phyloP scores from a whole-genome alignment of 2,113 vertebrate species.

The Malurus cyaneus region DNA sequence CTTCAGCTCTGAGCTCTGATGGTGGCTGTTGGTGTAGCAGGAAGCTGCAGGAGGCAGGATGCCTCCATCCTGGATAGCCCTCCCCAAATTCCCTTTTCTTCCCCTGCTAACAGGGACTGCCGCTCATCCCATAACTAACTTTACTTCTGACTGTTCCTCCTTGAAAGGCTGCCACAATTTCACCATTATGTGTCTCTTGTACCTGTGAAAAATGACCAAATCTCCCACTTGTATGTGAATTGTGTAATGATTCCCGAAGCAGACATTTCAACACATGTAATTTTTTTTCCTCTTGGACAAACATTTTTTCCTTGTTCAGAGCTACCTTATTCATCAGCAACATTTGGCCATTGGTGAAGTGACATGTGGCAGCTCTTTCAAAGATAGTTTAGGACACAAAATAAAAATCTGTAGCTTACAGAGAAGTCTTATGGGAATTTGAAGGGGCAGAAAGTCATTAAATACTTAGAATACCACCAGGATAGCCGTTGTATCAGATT shows the following conservation, averaged over 20 bases:
- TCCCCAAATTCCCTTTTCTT: neutral
- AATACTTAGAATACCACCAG: neutral
- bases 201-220: neutral
- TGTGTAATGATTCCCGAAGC: neutral
- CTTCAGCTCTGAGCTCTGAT: neutral
- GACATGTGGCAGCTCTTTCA: neutral
- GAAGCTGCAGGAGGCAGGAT: neutral
- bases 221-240: neutral
- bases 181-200: accelerated
- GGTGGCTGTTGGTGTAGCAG: neutral
- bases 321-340: neutral
- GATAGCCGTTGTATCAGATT: neutral
- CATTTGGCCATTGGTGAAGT: neutral
- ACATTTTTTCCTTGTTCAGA: neutral
- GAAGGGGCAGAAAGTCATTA: neutral
- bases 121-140: neutral
- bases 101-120: neutral
- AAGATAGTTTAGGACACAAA: neutral
- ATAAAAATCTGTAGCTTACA: neutral
- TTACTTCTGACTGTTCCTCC: neutral
- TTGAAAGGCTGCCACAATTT: neutral
- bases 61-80: neutral
- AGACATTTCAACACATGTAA: neutral
- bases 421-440: neutral
- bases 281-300: neutral